Conservation (phyloP, 2,797 vertebrate species). For the Anisognathus igniventris region DNA sequence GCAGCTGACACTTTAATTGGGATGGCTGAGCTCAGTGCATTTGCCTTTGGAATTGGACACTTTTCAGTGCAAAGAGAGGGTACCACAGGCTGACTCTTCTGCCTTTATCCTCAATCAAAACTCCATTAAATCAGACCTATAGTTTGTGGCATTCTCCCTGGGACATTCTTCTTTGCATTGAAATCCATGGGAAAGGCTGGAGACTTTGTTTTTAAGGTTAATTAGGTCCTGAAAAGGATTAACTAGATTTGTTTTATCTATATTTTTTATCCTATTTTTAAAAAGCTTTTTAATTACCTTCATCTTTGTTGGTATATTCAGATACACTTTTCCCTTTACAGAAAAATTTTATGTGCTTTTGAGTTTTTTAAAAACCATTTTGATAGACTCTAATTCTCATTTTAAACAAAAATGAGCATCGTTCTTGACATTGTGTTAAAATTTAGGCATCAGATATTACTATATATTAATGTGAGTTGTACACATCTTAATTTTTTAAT, state of each 20-base stretch:
- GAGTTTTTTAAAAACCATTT: conserved; percentile 2
- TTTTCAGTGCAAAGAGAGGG: conserved; percentile 26
- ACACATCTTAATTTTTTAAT: too few species aligned
- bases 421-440: background rate
- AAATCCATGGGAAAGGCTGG: conserved; percentile 21
- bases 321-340: background rate
- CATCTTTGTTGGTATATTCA: background rate
- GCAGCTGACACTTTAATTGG: conserved; percentile 16
- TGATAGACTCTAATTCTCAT: background rate
- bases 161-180: background rate
- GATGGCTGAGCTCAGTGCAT: background rate
- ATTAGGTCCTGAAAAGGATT: conserved; percentile 26
- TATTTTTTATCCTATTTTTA: background rate
- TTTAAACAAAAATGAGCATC: background rate
- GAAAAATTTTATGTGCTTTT: background rate
- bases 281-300: background rate
- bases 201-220: conserved; percentile 21
- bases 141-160: background rate
- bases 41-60: conserved; percentile 25
- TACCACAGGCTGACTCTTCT: background rate
- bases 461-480: background rate
- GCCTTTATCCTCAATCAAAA: conserved; percentile 40
- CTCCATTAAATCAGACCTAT: conserved; percentile 29
- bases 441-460: background rate
- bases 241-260: background rate